phyloP scores from a whole-genome alignment of 2,797 vertebrate species.

The Pangasius djambal region DNA sequence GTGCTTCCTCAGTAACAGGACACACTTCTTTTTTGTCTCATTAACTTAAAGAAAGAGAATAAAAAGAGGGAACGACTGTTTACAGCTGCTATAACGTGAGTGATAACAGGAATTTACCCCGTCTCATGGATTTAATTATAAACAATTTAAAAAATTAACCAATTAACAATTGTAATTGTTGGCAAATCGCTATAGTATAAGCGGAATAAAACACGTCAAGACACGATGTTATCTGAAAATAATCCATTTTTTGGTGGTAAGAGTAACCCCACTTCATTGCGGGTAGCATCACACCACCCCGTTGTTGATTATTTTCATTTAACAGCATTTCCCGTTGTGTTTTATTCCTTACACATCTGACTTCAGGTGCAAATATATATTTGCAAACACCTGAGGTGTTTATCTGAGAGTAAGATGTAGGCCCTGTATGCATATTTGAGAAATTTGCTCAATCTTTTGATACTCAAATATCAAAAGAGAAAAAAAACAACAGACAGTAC shows the following conservation, averaged over 20 bases:
- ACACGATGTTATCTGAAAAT: background rate
- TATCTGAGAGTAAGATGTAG: background rate
- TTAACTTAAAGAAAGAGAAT: background rate
- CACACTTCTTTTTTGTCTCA: background rate
- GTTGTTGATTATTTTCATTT: background rate
- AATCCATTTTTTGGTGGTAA: background rate
- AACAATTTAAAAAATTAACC: background rate
- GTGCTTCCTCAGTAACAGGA: background rate
- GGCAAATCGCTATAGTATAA: background rate
- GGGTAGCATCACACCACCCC: background rate
- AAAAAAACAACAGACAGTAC: background rate
- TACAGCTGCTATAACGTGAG: too few species aligned
- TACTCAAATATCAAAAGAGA: background rate
- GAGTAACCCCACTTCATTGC: background rate
- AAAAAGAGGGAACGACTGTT: too few species aligned
- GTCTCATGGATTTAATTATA: background rate
- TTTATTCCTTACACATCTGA: background rate
- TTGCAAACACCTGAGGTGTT: background rate
- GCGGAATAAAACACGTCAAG: background rate
- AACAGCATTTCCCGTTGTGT: background rate
- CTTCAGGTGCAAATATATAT: background rate
- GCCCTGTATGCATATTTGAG: background rate
- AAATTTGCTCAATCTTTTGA: background rate
- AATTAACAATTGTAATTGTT: background rate
- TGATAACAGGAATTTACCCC: background rate